Conservation (phyloP, 2,888 invertebrate genomes). For the Leuctra nigra region DNA sequence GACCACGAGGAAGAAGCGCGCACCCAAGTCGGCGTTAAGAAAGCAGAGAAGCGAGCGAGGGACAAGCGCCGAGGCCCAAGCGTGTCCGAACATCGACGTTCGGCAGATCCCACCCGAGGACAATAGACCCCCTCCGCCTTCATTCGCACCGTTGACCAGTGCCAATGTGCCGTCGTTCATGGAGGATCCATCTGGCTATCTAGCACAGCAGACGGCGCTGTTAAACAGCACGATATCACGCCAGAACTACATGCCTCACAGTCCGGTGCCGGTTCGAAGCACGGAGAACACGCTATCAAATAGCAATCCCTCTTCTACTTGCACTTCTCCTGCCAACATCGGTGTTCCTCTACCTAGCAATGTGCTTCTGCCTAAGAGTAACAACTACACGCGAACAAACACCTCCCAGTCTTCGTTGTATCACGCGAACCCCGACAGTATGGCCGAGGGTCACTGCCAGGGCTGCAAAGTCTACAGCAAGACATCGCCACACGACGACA, state of each 20-base stretch:
- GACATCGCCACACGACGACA: conserved; percentile 34
- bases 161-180: conserved; percentile 65
- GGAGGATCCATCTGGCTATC: conserved; percentile 85
- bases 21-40: conserved; percentile 39
- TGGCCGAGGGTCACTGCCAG: conserved; percentile 33
- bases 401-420: neutral
- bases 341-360: conserved; percentile 29
- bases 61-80: conserved; percentile 26
- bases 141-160: conserved; percentile 29
- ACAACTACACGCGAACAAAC: conserved; percentile 13
- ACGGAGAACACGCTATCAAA: conserved; percentile 28
- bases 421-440: conserved; percentile 27
- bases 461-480: conserved; percentile 31
- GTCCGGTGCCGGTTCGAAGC: conserved; percentile 41
- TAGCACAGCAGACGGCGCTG: conserved; percentile 84
- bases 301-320: neutral
- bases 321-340: conserved; percentile 11
- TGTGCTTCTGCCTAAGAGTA: conserved; percentile 20
- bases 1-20: conserved; percentile 51
- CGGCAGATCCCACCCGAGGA: conserved; percentile 47
- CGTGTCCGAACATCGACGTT: conserved; percentile 54
- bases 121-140: conserved; percentile 36
- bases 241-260: conserved; percentile 39
- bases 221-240: conserved; percentile 75
- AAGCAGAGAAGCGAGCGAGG: conserved; percentile 41